Base-by-base conservation (phyloP, 2,888 invertebrate species). In the Tanypteryx hageni region DNA sequence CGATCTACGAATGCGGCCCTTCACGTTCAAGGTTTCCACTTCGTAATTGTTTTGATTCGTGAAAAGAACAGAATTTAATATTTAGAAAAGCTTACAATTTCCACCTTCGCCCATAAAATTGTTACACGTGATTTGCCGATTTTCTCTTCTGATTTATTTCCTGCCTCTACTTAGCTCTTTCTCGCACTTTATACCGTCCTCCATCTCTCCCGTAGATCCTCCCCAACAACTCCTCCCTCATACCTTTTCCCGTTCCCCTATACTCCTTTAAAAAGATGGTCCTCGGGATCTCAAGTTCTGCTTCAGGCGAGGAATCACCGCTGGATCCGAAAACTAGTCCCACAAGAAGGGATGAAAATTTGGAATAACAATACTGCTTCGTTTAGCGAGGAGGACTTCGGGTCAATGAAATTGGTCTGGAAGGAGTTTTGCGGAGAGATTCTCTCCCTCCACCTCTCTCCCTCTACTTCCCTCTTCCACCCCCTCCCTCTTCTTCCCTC, bases 311-410 rank as follows among this genome's bases (percentile, higher is more conserved):
- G 7, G 68, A 16, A 68, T 8, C 7, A 16, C 22, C 68, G 22
- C 16, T 44, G 44, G 44, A 44, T 44, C 44, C 44, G 22, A 10
- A 68, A 16, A 68, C 68, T 68, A 13, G 11, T n/a, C 16, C 18
- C 18, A 14, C 22, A 7, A 7, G 16, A 64, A 18, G 16, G 13
- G 83, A 18, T 83, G n/a, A 83, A 56, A 64, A 83, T n/a, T 83
- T 83, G 83, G 83, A 57, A 56, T 83, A 83, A 83, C 83, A 83
- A 83, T 83, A 83, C 83, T 14, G 83, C 83, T 83, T 83, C 83
- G 83, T 83, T 83, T 83, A 57, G 83, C 56, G 56, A 76, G 9
- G 83, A 57, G 0, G 64, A 16, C 31, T 83, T 56, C 18, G 56
- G 10, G 27, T 56, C 57, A 31, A 57, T 83, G 57, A 83, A 83